Base-by-base conservation (phyloP, 1,140 invertebrate genomes). In the Cotesia typhae region DNA sequence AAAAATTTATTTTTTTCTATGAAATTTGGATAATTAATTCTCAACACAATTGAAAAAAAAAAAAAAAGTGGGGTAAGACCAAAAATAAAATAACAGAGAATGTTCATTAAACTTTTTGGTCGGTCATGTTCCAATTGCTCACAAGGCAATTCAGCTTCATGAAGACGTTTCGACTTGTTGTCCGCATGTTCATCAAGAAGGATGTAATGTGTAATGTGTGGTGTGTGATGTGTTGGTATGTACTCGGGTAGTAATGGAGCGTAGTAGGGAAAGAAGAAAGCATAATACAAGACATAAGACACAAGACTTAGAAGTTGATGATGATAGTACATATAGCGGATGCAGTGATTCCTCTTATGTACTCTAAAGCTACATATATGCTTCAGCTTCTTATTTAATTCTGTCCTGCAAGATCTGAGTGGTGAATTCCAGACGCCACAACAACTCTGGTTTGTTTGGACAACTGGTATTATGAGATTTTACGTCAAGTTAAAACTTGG, bases 391-490 rank as follows among this genome's bases (percentile, higher is more conserved):
- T 2, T 28, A 28, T 28, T 28, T 47, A 10, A 10, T 47, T 47
- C 41, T 47, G 41, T 47, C 41, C 41, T 47, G 41, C 12, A 52
- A 59, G 41, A 61, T 71, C 59, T 67, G 65, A 71, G 69, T 67
- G 67, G 59, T 75, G 72, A 72, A 75, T 70, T 70, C 67, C 74
- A 65, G 67, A 72, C 67, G 64, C 65, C 66, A 70, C 60, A 72
- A 72, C 67, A 70, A 70, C 61, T 67, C 28, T 36, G 12, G 60
- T 75, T 75, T 75, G 63, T 75, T 75, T 75, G 67, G 74, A 75
- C 74, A 75, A 72, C 37, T 47, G 57, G 59, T 73, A 76, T 77
- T 75, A 78, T 73, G 71, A 77, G 75, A 74, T 75, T 75, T 79
- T 77, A 78, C 75, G 72, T 53, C 72, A 76, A 9, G 66, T 55